Conservation (phyloP, 2,888 invertebrate species). For the Chrysolina americana region DNA sequence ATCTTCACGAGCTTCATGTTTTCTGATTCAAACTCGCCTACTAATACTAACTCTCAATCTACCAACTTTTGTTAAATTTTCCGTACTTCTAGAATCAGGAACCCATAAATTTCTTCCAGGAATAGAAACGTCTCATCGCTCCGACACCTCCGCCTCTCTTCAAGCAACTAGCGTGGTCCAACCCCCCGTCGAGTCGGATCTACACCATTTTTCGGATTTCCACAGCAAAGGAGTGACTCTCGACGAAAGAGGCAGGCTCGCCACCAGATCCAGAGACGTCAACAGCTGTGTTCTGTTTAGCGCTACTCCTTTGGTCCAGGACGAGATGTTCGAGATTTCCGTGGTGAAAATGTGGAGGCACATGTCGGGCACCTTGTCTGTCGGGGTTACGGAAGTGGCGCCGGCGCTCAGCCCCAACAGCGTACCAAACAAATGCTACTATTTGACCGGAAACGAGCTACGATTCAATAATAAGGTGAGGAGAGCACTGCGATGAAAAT, state of each 20-base stretch:
- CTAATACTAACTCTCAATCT: too few relatives aligned
- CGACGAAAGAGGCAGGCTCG: conserved; percentile 74
- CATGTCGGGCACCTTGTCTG: conserved; percentile 80
- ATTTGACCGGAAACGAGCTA: conserved; percentile 81
- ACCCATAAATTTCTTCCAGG: conserved; percentile 28
- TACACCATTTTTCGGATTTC: conserved; percentile 74
- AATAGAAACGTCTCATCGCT: conserved; percentile 55
- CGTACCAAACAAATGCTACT: conserved; percentile 81
- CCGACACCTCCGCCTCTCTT: conserved; percentile 66
- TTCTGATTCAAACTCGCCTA: too few relatives aligned
- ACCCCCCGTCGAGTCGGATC: conserved; percentile 64
- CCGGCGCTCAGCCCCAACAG: conserved; percentile 75
- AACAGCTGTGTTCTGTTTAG: conserved; percentile 77
- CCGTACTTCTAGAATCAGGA: too few relatives aligned
- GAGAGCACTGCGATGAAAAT: too few relatives aligned
- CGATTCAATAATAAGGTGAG: conserved; percentile 74
- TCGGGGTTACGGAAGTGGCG: conserved; percentile 82
- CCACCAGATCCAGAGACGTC: conserved; percentile 72
- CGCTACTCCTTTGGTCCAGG: conserved; percentile 79
- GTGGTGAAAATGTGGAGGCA: conserved; percentile 76
- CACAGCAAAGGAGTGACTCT: conserved; percentile 81
- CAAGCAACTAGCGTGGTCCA: conserved; percentile 63
- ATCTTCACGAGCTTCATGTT: too few relatives aligned
- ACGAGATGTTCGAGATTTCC: conserved; percentile 86
- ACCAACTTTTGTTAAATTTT: too few relatives aligned